These are phyloP conservation scores for Gavialis gangeticus DNA, from an alignment of 2,113 vertebrate species.

Conservation along the genomic window DNA sequence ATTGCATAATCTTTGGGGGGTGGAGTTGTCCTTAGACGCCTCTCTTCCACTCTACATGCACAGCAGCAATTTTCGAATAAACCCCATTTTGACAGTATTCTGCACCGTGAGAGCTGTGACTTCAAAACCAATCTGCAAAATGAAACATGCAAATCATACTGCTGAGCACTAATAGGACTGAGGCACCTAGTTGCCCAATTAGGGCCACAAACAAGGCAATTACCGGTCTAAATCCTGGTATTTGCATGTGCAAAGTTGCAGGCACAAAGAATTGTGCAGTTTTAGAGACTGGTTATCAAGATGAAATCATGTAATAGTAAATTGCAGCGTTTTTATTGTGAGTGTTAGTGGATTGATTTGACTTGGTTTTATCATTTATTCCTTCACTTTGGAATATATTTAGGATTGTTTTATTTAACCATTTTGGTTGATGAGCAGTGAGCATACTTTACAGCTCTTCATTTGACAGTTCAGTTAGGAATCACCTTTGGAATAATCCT, in stretches of 20 bases:
- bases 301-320: conserved; percentile 39
- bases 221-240: background rate
- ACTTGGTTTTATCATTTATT: conserved; percentile 45
- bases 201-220: background rate
- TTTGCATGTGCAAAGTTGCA: background rate
- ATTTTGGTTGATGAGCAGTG: conserved; percentile 29
- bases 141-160: conserved; percentile 41
- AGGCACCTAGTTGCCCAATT: conserved; percentile 22
- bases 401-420: conserved; percentile 48
- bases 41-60: conserved; percentile 12
- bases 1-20: conserved; percentile 28
- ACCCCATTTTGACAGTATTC: background rate
- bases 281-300: conserved; percentile 51
- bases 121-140: conserved; percentile 12
- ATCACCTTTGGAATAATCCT: conserved; percentile 9
- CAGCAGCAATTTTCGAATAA: conserved; percentile 46
- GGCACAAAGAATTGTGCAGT: background rate
- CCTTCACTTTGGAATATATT: background rate
- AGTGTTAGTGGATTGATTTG: conserved; percentile 50
- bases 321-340: conserved; percentile 3
- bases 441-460: conserved; percentile 30
- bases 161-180: conserved; percentile 31
- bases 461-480: conserved; percentile 9
- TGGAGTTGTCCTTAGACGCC: conserved; percentile 22
- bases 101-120: background rate